Evolutionary conservation across 2,888 invertebrate species (phyloP).

Genomic region (Amiota mariae): DNA sequence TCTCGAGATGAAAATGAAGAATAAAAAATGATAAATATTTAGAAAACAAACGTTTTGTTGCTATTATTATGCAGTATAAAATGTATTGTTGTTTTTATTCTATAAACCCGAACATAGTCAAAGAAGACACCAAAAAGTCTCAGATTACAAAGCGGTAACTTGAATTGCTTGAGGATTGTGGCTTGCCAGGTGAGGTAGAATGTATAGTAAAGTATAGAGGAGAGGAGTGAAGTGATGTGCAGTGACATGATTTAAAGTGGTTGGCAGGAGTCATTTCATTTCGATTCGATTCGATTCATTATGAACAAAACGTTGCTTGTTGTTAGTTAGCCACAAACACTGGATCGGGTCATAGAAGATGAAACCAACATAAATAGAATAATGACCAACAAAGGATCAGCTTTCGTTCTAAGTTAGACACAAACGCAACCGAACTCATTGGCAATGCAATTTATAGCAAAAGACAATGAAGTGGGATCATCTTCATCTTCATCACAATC

Average conservation of each 20-base stretch:
- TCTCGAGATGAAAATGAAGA: slow-evolving; percentile 1
- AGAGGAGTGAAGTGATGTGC: too few species aligned
- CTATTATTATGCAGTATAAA: background rate
- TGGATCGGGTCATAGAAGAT: too few species aligned
- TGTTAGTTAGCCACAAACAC: slow-evolving; percentile 20
- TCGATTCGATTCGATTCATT: background rate
- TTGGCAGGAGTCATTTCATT: background rate
- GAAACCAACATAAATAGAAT: too few species aligned
- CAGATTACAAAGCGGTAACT: slow-evolving; percentile 17
- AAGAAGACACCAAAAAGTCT: slow-evolving; percentile 28
- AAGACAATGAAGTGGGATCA: slow-evolving; percentile 49
- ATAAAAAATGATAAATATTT: slow-evolving; percentile 19
- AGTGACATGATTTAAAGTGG: background rate
- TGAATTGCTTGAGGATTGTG: background rate
- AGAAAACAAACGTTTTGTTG: slow-evolving; percentile 16
- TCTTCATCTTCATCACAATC: too few species aligned
- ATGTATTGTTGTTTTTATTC: slow-evolving; percentile 1
- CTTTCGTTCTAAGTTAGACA: background rate
- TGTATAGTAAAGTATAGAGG: too few species aligned
- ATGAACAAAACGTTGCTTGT: slow-evolving; percentile 23
- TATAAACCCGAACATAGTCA: slow-evolving; percentile 10
- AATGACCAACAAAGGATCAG: slow-evolving; percentile 8
- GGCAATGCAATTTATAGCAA: slow-evolving; percentile 30
- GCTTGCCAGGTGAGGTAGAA: too few species aligned
- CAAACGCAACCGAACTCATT: background rate